Evolutionary conservation across 2,797 vertebrate genomes (phyloP), one percentile per base, ranked within the genome.

Genomic region (Ceryle rudis): DNA sequence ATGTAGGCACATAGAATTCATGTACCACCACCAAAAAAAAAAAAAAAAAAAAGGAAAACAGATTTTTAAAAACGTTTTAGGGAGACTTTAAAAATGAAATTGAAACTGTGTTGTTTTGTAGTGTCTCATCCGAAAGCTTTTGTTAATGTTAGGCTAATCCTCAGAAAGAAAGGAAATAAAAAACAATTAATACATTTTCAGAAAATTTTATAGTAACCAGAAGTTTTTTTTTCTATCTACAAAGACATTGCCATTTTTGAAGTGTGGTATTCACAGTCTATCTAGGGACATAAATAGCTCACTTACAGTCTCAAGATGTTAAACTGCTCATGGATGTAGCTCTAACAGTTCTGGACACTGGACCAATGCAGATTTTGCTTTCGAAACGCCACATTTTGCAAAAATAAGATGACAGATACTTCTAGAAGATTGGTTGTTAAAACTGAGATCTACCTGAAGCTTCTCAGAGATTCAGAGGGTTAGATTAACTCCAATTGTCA

Each of bases 161-260:
- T 61, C 66, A 69, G 60, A 93, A 92, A 88, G 57, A 55, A 62
- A 57, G 57, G 75, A 88, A 90, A 87, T 2, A 49, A 71, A 78
- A 94, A 6, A 3, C 20, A 55, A 58, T 71, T 57, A 42, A 64
- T 81, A 44, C 1, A 26, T 75, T 92, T 61, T 75, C 9, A 35
- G n/a, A 69, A 73, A 81, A 37, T 39, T n/a, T 74, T 79, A 15
- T 3, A 31, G 47, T 39, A 64, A 71, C 11, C 19, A 10, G 41
- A 73, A 62, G 18, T 14, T 49, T 39, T 55, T 57, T 81, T 93
- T 70, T 33, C 37, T 14, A 5, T 9, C 7, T 67, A 72, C 29
- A 60, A 39, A 21, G 47, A 35, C 14, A 67, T 58, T 2, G 46
- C 21, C 2, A 10, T 75, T 94, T 94, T 78, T 80, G 28, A 91